Evolutionary conservation across 2,113 vertebrate genomes (phyloP).

Genomic region (Guaruba guarouba): DNA sequence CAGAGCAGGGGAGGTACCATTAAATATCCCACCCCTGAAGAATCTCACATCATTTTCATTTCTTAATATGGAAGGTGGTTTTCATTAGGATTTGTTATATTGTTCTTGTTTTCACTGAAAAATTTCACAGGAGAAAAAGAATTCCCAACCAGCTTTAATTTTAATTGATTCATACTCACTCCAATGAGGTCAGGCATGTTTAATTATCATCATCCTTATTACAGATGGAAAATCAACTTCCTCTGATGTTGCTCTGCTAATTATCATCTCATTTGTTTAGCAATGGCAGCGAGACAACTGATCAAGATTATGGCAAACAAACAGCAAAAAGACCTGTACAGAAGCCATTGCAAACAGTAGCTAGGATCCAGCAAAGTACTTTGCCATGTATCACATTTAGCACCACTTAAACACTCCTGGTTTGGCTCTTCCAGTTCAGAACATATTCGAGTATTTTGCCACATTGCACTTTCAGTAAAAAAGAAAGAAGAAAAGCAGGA

Average conservation of each 20-base stretch:
- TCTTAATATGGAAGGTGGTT: background rate
- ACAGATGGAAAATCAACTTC: conserved; percentile 60
- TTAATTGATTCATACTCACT: conserved; percentile 47
- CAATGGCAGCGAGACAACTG: background rate
- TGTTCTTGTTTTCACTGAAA: background rate
- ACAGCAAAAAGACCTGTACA: background rate
- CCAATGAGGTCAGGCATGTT: conserved; percentile 54
- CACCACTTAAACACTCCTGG: background rate
- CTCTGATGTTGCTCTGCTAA: conserved; percentile 52
- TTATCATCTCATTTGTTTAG: conserved; percentile 56
- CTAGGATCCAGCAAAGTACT: background rate
- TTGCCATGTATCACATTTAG: background rate
- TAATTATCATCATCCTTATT: conserved; percentile 59
- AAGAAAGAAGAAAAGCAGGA: background rate
- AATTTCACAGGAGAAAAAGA: background rate
- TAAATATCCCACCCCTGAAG: background rate
- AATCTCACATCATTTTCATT: background rate
- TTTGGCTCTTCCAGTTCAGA: background rate
- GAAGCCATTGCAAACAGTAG: background rate
- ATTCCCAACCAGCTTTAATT: conserved; percentile 36
- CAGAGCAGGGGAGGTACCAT: background rate
- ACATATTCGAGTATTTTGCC: background rate
- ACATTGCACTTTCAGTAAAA: background rate
- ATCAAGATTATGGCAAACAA: background rate
- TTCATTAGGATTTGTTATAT: background rate